Evolutionary conservation across 1,140 invertebrate species (phyloP).

Genomic region (Dolichoris vasculosae): DNA sequence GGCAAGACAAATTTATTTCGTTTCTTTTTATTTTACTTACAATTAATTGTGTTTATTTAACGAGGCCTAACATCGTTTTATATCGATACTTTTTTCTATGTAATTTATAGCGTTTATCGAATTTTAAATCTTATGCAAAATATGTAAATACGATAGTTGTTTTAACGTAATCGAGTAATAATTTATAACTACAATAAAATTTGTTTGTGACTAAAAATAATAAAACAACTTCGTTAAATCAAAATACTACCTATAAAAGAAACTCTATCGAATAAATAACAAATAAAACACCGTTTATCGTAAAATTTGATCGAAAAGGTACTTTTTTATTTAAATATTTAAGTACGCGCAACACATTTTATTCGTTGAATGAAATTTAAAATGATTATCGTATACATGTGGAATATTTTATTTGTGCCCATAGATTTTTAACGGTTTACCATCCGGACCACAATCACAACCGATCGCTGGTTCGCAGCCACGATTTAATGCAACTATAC

Average conservation of each 20-base stretch:
- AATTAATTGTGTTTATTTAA: background rate
- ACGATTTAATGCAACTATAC: conserved; percentile 62
- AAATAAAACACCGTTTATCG: too few relatives aligned
- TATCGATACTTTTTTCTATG: background rate
- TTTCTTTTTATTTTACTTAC: background rate
- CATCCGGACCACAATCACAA: conserved; percentile 62
- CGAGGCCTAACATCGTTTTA: background rate
- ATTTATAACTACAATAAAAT: background rate
- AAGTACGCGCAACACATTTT: background rate
- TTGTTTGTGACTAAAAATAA: too few relatives aligned
- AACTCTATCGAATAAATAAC: too few relatives aligned
- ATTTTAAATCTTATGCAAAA: background rate
- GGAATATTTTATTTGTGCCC: too few relatives aligned
- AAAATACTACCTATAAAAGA: too few relatives aligned
- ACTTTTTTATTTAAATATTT: conserved; percentile 4
- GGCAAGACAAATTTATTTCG: too few relatives aligned
- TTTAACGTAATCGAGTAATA: background rate
- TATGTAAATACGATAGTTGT: background rate
- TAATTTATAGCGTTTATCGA: background rate
- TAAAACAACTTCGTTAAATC: too few relatives aligned
- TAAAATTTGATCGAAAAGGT: too few relatives aligned
- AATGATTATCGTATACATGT: too few relatives aligned
- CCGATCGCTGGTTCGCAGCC: conserved; percentile 55
- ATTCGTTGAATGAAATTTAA: too few relatives aligned
- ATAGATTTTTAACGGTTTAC: conserved; percentile 70